These are phyloP conservation scores for Agrochola macilenta DNA, from an alignment of 2,888 invertebrate species.

Conservation along the genomic window DNA sequence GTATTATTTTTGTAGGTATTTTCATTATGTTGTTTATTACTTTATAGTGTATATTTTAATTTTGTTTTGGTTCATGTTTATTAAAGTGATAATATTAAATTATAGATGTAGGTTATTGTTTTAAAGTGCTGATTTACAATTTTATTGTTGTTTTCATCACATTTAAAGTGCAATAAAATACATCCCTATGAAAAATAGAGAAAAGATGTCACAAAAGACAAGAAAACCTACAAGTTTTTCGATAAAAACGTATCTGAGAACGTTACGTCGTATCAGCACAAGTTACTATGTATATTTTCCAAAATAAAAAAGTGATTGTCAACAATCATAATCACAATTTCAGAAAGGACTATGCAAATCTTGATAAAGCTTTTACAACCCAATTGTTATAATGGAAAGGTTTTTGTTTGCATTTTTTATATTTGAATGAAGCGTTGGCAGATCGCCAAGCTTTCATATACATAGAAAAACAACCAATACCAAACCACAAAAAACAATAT, in stretches of 20 bases:
- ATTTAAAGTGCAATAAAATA: too few species aligned
- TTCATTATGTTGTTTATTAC: too few species aligned
- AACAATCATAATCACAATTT: conserved; percentile 8
- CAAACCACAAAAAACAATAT: conserved; percentile 6
- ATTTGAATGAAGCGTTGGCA: conserved; percentile 28
- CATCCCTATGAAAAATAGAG: not conserved
- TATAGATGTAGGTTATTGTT: too few species aligned
- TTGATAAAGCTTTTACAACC: conserved; percentile 26
- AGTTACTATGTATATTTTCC: not conserved
- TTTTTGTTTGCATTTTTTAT: conserved; percentile 21
- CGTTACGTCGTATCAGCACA: not conserved
- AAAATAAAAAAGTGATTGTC: not conserved
- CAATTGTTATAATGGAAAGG: conserved; percentile 6
- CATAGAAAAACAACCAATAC: conserved; percentile 27
- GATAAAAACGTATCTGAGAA: not conserved
- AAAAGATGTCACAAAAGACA: not conserved
- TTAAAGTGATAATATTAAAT: too few species aligned
- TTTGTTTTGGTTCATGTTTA: too few species aligned
- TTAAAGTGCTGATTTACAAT: too few species aligned
- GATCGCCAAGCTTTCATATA: conserved; percentile 22
- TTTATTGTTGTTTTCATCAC: too few species aligned
- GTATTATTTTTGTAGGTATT: too few species aligned
- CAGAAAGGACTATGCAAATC: conserved; percentile 18
- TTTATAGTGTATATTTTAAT: too few species aligned
- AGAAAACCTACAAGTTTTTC: not conserved